Evolutionary conservation across 2,888 invertebrate genomes (phyloP).

Genomic region (Amblyjoppa proteus): DNA sequence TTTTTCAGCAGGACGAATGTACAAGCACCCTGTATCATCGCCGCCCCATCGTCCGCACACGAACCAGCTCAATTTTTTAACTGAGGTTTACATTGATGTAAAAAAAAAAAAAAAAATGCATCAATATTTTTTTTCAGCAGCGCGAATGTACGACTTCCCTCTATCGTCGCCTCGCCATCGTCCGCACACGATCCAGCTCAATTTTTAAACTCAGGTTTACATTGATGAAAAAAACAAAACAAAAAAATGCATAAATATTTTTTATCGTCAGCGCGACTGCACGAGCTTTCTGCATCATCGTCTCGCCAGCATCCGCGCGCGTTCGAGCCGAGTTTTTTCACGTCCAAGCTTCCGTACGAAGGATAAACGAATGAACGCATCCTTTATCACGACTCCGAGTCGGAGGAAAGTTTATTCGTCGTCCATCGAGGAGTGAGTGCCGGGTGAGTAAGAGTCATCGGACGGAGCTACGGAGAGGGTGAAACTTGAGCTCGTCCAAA

Average conservation of each 20-base stretch:
- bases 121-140: background rate
- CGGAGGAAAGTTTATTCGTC: conserved; percentile 60
- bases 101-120: background rate
- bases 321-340: conserved; percentile 2
- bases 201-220: conserved; percentile 10
- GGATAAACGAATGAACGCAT: no score
- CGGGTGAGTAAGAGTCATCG: conserved; percentile 47
- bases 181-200: background rate
- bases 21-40: background rate
- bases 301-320: background rate
- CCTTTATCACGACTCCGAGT: background rate
- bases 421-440: conserved; percentile 27
- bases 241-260: background rate
- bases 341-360: no score
- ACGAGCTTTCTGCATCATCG: background rate
- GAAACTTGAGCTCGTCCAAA: conserved; percentile 67
- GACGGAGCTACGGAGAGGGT: conserved; percentile 49
- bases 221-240: background rate
- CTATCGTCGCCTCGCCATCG: no score
- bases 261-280: background rate
- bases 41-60: background rate
- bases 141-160: background rate
- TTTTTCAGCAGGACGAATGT: no score
- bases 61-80: conserved; percentile 13
- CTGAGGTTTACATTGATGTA: background rate